A percentile compares a stretch with the other conserved stretches of the same genome.
Conservation (phyloP, 2,797 vertebrate species). For the Myotis findleyi region DNA sequence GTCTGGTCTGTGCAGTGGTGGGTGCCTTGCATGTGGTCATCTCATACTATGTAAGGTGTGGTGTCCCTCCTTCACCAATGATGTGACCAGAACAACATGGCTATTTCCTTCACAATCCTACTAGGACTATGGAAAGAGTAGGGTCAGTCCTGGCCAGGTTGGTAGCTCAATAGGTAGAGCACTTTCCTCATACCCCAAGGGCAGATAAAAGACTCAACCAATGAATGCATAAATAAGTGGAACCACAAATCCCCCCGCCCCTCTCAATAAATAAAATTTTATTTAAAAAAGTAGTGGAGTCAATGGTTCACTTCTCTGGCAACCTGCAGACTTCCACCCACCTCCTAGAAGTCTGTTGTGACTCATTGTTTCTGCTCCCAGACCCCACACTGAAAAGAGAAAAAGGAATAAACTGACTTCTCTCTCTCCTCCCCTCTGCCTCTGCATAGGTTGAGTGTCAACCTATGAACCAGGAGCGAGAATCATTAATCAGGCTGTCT, state of each 20-base stretch:
- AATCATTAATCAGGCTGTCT: too few relatives aligned
- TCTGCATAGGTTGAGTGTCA: background rate
- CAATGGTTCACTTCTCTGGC: background rate
- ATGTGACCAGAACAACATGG: background rate
- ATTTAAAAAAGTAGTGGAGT: too few relatives aligned
- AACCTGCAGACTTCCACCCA: background rate
- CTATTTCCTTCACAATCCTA: background rate
- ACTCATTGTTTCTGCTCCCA: background rate
- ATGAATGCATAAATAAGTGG: too few relatives aligned
- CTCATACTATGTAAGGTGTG: background rate
- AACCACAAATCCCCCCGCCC: too few relatives aligned
- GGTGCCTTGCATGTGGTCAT: background rate
- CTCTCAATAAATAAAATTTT: too few relatives aligned
- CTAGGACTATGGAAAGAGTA: background rate
- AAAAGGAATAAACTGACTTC: background rate
- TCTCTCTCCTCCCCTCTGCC: background rate
- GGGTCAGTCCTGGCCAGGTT: background rate
- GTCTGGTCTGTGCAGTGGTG: background rate
- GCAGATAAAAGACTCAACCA: too few relatives aligned
- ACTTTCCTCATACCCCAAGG: too few relatives aligned
- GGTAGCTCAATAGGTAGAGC: too few relatives aligned
- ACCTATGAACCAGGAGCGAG: too few relatives aligned
- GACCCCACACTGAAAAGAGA: background rate
- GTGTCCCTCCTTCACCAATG: background rate
- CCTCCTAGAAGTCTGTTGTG: background rate